A percentile compares a stretch with the other conserved stretches of the same genome.
phyloP scores from a whole-genome alignment of 1,140 invertebrate species.

The Drosophila pectinifera region DNA sequence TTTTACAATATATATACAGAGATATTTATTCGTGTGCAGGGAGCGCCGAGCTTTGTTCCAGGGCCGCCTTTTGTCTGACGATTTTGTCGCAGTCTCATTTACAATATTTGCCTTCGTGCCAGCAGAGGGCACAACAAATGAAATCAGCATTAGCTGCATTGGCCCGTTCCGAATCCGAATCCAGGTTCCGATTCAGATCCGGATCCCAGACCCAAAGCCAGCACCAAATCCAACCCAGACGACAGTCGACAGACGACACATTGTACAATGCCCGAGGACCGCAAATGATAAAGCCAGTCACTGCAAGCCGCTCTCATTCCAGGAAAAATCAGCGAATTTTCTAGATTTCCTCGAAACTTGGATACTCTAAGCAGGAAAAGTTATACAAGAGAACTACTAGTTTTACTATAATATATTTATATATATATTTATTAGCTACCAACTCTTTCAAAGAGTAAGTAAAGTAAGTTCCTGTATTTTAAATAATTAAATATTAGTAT shows the following conservation, averaged over 20 bases:
- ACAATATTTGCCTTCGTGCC: constrained; percentile 69
- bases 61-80: constrained; percentile 65
- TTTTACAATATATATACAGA: constrained; percentile 51
- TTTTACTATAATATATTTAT: too few relatives aligned
- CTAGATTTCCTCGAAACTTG: neutral
- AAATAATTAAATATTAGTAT: too few relatives aligned
- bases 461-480: too few relatives aligned
- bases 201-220: constrained; percentile 14
- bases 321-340: neutral
- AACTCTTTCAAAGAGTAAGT: neutral
- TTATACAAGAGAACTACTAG: too few relatives aligned
- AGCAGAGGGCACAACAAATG: constrained; percentile 58
- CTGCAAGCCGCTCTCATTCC: constrained; percentile 32
- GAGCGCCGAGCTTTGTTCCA: constrained; percentile 41
- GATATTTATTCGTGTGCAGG: constrained; percentile 33
- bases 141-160: constrained; percentile 73
- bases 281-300: constrained; percentile 72
- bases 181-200: constrained; percentile 13
- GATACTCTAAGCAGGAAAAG: constrained; percentile 8
- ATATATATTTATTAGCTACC: too few relatives aligned
- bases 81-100: constrained; percentile 79
- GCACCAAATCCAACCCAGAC: constrained; percentile 28
- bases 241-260: constrained; percentile 41
- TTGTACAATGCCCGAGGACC: constrained; percentile 54
- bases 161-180: constrained; percentile 33